A percentile compares a stretch with the other conserved stretches of the same genome.
Conservation (phyloP, 2,888 invertebrate genomes). For the Tryphoninae sp. region DNA sequence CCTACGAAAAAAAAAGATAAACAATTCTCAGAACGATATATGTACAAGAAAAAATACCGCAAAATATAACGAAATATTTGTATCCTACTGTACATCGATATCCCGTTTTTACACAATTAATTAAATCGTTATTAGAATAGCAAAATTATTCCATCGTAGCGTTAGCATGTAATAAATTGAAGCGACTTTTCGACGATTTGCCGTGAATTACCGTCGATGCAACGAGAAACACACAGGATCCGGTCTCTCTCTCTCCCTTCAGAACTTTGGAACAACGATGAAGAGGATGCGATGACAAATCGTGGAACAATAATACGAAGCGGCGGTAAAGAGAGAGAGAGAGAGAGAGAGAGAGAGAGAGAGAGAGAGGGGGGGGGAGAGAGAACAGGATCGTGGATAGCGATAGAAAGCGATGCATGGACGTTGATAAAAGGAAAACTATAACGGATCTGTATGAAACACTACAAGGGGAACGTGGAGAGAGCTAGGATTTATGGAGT, state of each 20-base stretch:
- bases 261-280: neutral
- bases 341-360: neutral
- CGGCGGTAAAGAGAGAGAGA: neutral
- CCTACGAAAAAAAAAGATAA: conserved; percentile 76
- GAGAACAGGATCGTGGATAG: neutral
- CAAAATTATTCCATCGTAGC: too few species aligned
- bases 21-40: conserved; percentile 42
- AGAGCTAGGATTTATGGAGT: conserved; percentile 39
- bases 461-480: conserved; percentile 31
- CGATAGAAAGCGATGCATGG: neutral
- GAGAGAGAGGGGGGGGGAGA: too few species aligned
- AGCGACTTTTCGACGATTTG: too few species aligned
- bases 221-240: neutral
- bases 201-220: too few species aligned
- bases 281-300: neutral
- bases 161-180: too few species aligned
- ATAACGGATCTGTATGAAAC: conserved; percentile 49
- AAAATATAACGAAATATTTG: neutral
- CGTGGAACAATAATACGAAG: neutral
- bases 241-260: neutral
- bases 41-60: conserved; percentile 20
- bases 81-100: neutral
- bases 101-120: neutral
- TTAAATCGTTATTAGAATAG: neutral
- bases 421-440: conserved; percentile 40